Evolutionary conservation across 2,113 vertebrate genomes (phyloP), one percentile per base, ranked within the genome.

Genomic region (Calidris pugnax): DNA sequence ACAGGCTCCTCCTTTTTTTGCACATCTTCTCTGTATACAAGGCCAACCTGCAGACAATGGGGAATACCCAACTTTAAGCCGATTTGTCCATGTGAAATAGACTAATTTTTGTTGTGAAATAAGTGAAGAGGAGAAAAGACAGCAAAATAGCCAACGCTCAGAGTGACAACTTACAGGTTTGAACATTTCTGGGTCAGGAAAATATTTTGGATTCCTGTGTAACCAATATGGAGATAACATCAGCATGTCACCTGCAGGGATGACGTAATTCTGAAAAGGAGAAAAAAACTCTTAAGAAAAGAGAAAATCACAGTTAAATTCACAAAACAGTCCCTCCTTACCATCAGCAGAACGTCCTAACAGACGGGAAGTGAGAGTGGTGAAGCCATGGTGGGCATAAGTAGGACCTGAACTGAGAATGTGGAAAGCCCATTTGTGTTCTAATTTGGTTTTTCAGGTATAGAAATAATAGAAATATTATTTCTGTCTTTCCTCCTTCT

Each of bases 201-300:
- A 99, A 88, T 98, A 97, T 75, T 98, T 98, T 56, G 98, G 98
- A 92, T 99, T 98, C 92, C 98, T 97, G 64, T 99, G 99, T 32
- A 98, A 90, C 98, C 98, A 99, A 87, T 98, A 99, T 0, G 98
- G 98, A 18, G 98, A 99, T 93, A 99, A 35, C 97, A 98, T 98
- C 93, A 99, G 69, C 91, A 99, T 91, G 93, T 99, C 98, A 51
- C 98, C 99, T 81, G 98, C 82, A 96, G 98, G 98, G 63, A 99
- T 10, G 2, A 87, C 97, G 59, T 98, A 98, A 97, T 98, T 98
- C 99, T 99, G 95, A 72, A 96, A 97, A 84, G 72, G 68, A 97
- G 21, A 97, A 93, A 97, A 97, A 93, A 55, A 28, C 5, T 78
- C 57, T 73, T 47, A 73, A 78, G 62, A 48, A 76, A 86, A 84